Conservation (phyloP, 2,113 vertebrate species). For the Narcine bancroftii region DNA sequence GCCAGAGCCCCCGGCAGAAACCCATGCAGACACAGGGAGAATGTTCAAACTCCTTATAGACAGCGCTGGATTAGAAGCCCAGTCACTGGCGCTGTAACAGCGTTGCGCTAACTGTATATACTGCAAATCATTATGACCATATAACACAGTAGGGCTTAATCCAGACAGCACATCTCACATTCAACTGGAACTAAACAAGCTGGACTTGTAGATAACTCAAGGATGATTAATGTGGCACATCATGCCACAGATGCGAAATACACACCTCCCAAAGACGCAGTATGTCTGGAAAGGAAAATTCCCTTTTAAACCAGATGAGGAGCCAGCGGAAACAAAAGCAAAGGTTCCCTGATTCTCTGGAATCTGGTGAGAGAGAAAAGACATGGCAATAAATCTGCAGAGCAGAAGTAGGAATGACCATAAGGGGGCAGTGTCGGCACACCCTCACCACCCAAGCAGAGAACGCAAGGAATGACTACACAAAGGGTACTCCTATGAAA, state of each 20-base stretch:
- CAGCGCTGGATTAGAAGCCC: too few relatives aligned
- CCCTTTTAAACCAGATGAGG: slow-evolving; percentile 88
- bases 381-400: background rate
- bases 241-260: background rate
- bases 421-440: background rate
- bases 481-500: background rate
- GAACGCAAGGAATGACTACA: background rate
- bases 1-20: too few relatives aligned
- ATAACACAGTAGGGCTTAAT: too few relatives aligned
- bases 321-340: slow-evolving; percentile 78
- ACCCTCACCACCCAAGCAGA: background rate
- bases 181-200: background rate
- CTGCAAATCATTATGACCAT: too few relatives aligned
- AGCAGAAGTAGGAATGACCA: background rate
- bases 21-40: too few relatives aligned
- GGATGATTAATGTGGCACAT: background rate
- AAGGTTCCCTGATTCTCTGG: slow-evolving; percentile 55
- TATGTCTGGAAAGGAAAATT: slow-evolving; percentile 79
- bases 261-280: slow-evolving; percentile 78
- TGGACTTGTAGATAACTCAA: background rate
- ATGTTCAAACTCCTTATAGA: too few relatives aligned
- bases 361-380: slow-evolving; percentile 43
- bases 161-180: background rate
- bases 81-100: too few relatives aligned
- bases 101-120: too few relatives aligned